Conservation (phyloP, 2,113 vertebrate genomes). For the Xenus cinereus region DNA sequence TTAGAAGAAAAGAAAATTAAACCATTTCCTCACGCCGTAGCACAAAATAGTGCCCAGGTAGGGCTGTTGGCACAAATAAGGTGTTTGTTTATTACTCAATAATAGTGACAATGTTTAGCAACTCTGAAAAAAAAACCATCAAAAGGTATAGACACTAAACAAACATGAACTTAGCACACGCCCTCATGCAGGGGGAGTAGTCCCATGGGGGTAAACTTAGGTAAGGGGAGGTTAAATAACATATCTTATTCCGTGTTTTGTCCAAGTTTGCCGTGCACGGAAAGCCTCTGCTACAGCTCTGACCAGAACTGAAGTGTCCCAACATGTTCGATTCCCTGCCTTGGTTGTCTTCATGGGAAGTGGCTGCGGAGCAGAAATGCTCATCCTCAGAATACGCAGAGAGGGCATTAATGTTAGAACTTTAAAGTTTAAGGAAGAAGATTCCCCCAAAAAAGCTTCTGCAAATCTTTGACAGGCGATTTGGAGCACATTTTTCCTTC, state of each 20-base stretch:
- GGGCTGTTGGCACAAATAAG: not conserved
- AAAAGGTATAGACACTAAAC: not conserved
- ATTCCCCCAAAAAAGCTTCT: not conserved
- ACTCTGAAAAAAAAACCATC: not conserved
- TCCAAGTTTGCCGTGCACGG: not conserved
- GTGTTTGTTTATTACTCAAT: constrained; percentile 23
- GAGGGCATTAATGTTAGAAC: not conserved
- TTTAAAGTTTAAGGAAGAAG: not conserved
- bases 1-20: not conserved
- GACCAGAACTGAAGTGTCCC: not conserved
- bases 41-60: not conserved
- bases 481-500: not conserved
- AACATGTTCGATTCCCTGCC: not conserved
- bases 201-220: not conserved
- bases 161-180: not conserved
- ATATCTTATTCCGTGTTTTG: not conserved
- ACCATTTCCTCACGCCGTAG: not conserved
- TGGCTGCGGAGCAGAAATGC: not conserved
- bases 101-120: not conserved
- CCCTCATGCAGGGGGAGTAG: not conserved
- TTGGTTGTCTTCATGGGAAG: not conserved
- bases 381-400: not conserved
- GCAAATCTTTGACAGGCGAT: not conserved
- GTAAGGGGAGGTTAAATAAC: not conserved
- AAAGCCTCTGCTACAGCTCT: not conserved